Evolutionary conservation across 2,113 vertebrate genomes (phyloP).

Genomic region (Myotis yumanensis): DNA sequence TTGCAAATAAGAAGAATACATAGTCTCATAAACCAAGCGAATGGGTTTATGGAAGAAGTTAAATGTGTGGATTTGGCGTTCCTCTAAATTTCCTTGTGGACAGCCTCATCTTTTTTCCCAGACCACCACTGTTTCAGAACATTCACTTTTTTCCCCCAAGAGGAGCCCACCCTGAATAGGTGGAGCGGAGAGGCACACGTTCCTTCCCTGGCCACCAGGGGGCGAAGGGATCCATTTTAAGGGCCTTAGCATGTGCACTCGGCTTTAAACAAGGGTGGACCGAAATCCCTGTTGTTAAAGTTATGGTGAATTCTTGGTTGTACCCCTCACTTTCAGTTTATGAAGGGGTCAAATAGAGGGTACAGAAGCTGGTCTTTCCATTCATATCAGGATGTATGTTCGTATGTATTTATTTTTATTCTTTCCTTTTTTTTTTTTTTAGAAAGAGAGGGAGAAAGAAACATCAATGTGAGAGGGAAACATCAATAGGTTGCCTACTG

Average conservation of each 20-base stretch:
- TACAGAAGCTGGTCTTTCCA: not conserved
- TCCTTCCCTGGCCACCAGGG: not conserved
- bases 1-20: not conserved
- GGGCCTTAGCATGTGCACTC: not conserved
- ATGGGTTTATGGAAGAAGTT: not conserved
- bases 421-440: too few species aligned
- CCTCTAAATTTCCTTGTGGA: not conserved
- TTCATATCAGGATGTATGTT: not conserved
- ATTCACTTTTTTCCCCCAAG: not conserved
- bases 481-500: too few species aligned
- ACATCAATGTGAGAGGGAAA: too few species aligned
- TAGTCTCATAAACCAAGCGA: accelerated
- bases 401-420: not conserved
- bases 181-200: too few species aligned
- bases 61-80: not conserved
- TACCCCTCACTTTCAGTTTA: not conserved
- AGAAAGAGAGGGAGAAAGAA: too few species aligned
- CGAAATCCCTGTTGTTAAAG: not conserved
- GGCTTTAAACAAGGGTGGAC: not conserved
- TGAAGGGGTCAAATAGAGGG: not conserved
- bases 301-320: not conserved
- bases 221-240: not conserved
- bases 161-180: not conserved
- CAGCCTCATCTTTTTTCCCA: accelerated
- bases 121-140: not conserved